Percentiles rank a stretch among this genome's conserved stretches.
Evolutionary conservation across 2,888 invertebrate species (phyloP).

Genomic region (Drosophila helvetica): DNA sequence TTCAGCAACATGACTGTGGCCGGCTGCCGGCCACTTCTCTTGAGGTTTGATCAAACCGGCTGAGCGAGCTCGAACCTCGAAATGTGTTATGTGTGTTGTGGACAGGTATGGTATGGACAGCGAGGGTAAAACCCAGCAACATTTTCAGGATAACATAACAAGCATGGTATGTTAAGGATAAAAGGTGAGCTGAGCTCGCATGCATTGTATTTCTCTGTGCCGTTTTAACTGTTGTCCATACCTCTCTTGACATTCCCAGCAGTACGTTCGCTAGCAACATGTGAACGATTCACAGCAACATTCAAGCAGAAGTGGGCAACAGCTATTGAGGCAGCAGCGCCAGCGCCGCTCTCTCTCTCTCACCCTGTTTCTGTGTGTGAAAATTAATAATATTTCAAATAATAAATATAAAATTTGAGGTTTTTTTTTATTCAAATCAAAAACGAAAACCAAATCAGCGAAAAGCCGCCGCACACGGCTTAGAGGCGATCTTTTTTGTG

Average conservation of each 20-base stretch:
- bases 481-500: slow-evolving; percentile 4
- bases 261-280: neutral
- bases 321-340: slow-evolving; percentile 14
- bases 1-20: too few species aligned
- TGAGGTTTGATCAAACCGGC: neutral
- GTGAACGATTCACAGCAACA: neutral
- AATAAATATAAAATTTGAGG: neutral
- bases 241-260: too few species aligned
- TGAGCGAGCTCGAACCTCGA: neutral
- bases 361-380: slow-evolving; percentile 1
- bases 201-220: too few species aligned
- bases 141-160: too few species aligned
- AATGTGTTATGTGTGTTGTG: too few species aligned
- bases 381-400: slow-evolving; percentile 6
- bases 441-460: neutral
- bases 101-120: too few species aligned
- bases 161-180: too few species aligned
- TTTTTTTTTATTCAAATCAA: slow-evolving; percentile 6
- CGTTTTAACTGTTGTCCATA: too few species aligned
- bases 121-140: slow-evolving; percentile 9
- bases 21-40: too few species aligned
- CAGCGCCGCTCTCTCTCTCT: slow-evolving; percentile 12
- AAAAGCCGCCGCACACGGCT: slow-evolving; percentile 22
- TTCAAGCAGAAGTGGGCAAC: neutral
- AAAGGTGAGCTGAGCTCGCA: too few species aligned